Conservation (phyloP, 2,113 vertebrate species). For the Neolamprologus modestus region DNA sequence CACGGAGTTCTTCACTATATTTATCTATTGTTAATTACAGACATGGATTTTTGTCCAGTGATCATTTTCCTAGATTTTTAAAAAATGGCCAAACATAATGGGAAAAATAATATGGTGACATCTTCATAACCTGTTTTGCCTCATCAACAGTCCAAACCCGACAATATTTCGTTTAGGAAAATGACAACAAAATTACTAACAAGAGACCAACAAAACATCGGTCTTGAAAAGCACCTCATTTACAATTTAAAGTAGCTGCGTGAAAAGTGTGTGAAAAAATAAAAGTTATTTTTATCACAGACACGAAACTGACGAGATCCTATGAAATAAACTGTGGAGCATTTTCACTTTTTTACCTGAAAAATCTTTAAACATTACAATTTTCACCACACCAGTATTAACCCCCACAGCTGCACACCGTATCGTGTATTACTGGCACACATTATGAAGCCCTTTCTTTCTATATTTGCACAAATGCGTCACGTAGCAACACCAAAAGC, state of each 20-base stretch:
- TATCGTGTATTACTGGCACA: neutral
- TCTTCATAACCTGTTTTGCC: neutral
- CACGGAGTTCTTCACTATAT: neutral
- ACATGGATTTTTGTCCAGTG: neutral
- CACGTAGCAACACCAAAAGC: neutral
- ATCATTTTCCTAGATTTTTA: neutral
- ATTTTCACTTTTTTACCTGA: neutral
- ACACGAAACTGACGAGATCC: neutral
- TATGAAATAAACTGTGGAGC: neutral
- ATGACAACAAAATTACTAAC: neutral
- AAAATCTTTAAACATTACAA: neutral
- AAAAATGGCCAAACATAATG: neutral
- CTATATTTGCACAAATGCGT: neutral
- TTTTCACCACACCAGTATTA: neutral
- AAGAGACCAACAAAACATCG: neutral
- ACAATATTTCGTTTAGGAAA: neutral
- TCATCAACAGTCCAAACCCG: neutral
- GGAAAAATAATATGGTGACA: neutral
- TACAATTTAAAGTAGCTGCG: neutral
- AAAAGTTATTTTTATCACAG: neutral
- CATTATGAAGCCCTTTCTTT: neutral
- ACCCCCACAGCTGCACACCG: neutral
- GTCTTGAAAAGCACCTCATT: neutral
- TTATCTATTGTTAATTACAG: neutral
- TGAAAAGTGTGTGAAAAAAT: neutral